These are phyloP conservation scores for Spodoptera frugiperda DNA, from an alignment of 1,140 invertebrate genomes.

Conservation along the genomic window DNA sequence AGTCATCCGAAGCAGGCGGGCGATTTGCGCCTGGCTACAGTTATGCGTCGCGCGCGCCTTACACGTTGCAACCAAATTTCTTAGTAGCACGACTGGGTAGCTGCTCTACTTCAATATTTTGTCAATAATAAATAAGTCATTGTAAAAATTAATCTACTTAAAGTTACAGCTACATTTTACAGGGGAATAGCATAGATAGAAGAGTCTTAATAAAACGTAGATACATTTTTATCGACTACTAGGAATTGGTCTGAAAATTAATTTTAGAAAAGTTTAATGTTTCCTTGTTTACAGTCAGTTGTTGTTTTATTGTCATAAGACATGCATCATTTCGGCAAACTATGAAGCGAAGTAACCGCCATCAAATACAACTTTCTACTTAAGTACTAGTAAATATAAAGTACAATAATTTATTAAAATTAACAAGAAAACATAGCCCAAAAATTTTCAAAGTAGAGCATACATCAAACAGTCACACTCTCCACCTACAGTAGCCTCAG, in stretches of 20 bases:
- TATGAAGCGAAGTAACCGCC: no score
- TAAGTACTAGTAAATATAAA: no score
- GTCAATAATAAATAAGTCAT: background rate
- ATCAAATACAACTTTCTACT: no score
- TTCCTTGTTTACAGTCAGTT: no score
- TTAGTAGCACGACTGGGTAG: conserved; percentile 40
- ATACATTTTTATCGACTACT: no score
- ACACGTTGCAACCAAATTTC: conserved; percentile 68
- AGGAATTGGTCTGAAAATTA: no score
- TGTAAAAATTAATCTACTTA: no score
- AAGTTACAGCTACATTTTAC: background rate
- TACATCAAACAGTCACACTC: conserved; percentile 30
- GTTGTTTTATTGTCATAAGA: no score
- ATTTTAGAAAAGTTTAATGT: no score
- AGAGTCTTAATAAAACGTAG: no score
- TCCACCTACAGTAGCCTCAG: conserved; percentile 64
- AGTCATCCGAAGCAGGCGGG: conserved; percentile 69
- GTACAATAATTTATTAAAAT: background rate
- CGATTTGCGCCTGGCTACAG: conserved; percentile 68
- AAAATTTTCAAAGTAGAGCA: conserved; percentile 63
- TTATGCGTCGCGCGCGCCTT: conserved; percentile 63
- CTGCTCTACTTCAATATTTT: conserved; percentile 37
- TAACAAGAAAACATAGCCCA: background rate
- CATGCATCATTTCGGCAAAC: no score
- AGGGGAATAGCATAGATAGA: no score